A percentile compares a stretch with the other conserved stretches of the same genome.
Conservation (phyloP, 2,888 invertebrate genomes). For the Amblyteles armatorius region DNA sequence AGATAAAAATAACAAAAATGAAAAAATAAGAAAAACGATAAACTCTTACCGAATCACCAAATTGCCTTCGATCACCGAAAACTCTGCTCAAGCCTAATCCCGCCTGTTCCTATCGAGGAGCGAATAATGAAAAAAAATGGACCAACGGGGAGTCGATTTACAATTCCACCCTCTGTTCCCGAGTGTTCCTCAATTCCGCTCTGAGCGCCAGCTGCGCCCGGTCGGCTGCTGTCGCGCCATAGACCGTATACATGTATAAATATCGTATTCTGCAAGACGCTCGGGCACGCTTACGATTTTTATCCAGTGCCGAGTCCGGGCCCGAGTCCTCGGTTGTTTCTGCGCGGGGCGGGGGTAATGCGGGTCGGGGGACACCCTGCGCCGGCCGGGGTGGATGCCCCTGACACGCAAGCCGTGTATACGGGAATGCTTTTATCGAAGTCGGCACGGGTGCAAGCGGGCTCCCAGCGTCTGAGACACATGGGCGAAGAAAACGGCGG, state of each 20-base stretch:
- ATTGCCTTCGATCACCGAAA: too few species aligned
- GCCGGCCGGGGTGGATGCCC: slow-evolving; percentile 35
- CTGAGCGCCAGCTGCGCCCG: slow-evolving; percentile 47
- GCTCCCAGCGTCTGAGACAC: not conserved
- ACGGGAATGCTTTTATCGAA: not conserved
- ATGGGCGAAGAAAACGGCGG: not conserved
- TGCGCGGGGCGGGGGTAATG: slow-evolving; percentile 1
- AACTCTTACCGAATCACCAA: too few species aligned
- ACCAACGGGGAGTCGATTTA: slow-evolving; percentile 11
- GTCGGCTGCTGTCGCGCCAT: slow-evolving; percentile 24
- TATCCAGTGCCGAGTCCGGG: not conserved
- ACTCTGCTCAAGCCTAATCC: too few species aligned
- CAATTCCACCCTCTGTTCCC: not conserved
- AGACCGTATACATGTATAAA: slow-evolving; percentile 7
- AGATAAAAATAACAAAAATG: too few species aligned
- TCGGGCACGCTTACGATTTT: not conserved
- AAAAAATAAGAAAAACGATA: too few species aligned
- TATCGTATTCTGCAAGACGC: slow-evolving; percentile 6
- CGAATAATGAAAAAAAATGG: not conserved
- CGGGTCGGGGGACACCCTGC: slow-evolving; percentile 28
- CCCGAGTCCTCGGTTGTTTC: not conserved
- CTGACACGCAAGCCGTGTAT: slow-evolving; percentile 20
- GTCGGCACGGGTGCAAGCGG: slow-evolving; percentile 2
- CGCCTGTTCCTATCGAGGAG: not conserved
- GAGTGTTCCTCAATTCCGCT: slow-evolving; percentile 24